Conservation (phyloP, 2,888 invertebrate species). For the Esperia sulphurella region DNA sequence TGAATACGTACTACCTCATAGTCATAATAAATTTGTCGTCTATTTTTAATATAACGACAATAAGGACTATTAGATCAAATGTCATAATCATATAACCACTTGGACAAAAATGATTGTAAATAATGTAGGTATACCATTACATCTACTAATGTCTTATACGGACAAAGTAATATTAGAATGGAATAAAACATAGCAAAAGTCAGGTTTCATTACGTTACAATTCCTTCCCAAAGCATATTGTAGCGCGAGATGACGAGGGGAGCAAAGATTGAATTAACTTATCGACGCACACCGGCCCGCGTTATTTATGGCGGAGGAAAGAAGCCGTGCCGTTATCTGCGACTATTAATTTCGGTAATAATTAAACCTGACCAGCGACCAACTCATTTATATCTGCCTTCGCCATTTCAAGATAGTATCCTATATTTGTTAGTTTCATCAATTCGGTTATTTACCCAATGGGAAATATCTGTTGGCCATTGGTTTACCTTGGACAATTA, state of each 20-base stretch:
- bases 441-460: too few species aligned
- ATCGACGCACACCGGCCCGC: slow-evolving; percentile 47
- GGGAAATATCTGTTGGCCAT: too few species aligned
- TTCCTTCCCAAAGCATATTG: slow-evolving; percentile 52
- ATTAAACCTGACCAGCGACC: slow-evolving; percentile 62
- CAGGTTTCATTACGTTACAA: slow-evolving; percentile 48
- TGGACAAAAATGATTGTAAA: background rate
- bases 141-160: background rate
- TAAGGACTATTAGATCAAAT: too few species aligned
- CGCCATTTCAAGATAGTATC: slow-evolving; percentile 7
- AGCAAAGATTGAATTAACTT: slow-evolving; percentile 70
- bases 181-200: slow-evolving; percentile 28
- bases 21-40: too few species aligned
- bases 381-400: slow-evolving; percentile 46
- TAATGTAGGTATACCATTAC: background rate
- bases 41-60: too few species aligned
- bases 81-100: too few species aligned
- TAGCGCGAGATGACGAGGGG: slow-evolving; percentile 53
- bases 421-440: too few species aligned
- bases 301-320: slow-evolving; percentile 63
- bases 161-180: background rate
- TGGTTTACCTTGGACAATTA: too few species aligned
- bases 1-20: too few species aligned
- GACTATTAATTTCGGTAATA: slow-evolving; percentile 67
- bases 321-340: slow-evolving; percentile 53